A percentile compares a stretch with the other conserved stretches of the same genome.
Evolutionary conservation across 2,888 invertebrate genomes (phyloP).

Genomic region (Cheilosia impressa): DNA sequence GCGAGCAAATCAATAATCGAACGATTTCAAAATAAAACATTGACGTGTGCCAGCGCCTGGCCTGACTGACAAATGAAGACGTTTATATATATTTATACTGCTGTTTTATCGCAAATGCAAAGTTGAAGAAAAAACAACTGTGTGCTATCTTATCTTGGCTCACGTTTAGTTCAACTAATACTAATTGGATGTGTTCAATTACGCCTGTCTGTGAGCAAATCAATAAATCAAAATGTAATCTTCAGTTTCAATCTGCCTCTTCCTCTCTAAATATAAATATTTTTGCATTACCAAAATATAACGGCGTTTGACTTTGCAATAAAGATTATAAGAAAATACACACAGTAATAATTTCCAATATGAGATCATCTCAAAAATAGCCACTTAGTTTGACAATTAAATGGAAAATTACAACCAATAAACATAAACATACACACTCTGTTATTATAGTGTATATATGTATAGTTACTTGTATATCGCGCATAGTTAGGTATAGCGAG

Average conservation of each 20-base stretch:
- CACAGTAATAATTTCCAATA: conserved; percentile 19
- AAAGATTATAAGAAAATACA: not conserved
- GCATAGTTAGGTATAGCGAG: not conserved
- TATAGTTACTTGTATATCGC: not conserved
- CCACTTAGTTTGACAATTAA: conserved; percentile 48
- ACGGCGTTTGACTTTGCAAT: not conserved
- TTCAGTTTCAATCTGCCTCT: conserved; percentile 12
- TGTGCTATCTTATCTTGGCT: conserved; percentile 36
- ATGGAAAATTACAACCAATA: conserved; percentile 58
- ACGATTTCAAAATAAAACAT: not conserved
- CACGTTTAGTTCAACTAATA: conserved; percentile 30
- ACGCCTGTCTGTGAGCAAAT: not conserved
- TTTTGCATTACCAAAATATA: not conserved
- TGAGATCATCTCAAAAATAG: conserved; percentile 51
- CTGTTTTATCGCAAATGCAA: not conserved
- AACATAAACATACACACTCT: conserved; percentile 34
- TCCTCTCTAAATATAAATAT: not conserved
- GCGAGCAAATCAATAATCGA: too few species aligned
- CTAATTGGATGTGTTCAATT: conserved; percentile 16
- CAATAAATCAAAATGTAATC: conserved; percentile 28
- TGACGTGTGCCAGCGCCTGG: not conserved
- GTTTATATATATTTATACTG: not conserved
- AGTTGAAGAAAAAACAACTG: not conserved
- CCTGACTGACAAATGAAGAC: not conserved
- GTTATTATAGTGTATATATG: not conserved